phyloP scores from a whole-genome alignment of 2,888 invertebrate species.

The Ditylenchus weischeri region DNA sequence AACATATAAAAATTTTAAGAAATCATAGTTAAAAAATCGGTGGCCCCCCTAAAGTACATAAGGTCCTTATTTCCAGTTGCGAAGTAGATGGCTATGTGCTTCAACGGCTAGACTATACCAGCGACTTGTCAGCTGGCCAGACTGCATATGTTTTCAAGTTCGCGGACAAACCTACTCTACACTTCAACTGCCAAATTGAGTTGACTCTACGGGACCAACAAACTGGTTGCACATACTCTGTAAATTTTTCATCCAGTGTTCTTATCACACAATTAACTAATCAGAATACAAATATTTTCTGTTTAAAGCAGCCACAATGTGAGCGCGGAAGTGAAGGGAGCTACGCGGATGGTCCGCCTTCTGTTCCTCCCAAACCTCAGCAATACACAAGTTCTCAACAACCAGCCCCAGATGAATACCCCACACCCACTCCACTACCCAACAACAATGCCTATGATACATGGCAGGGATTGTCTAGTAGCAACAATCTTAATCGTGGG shows the following conservation, averaged over 20 bases:
- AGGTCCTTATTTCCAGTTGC: too few species aligned
- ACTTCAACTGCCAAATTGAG: constrained; percentile 58
- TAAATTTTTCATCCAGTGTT: constrained; percentile 21
- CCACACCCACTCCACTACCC: not conserved
- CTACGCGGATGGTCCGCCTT: constrained; percentile 11
- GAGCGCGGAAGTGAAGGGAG: constrained; percentile 1
- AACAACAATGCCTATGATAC: constrained; percentile 3
- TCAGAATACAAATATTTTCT: too few species aligned
- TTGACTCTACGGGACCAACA: constrained; percentile 39
- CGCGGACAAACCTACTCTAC: constrained; percentile 52
- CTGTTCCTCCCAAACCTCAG: not conserved
- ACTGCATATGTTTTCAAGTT: constrained; percentile 52
- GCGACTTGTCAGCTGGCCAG: constrained; percentile 54
- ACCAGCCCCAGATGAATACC: not conserved
- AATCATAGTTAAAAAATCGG: too few species aligned
- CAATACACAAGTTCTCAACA: constrained; percentile 5
- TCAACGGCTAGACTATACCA: constrained; percentile 50
- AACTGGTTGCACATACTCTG: constrained; percentile 27
- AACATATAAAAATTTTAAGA: too few species aligned
- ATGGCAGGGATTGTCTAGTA: not conserved
- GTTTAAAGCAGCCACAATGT: constrained; percentile 37
- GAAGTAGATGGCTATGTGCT: constrained; percentile 53
- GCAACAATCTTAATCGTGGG: too few species aligned
- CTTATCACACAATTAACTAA: not conserved
- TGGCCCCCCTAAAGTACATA: too few species aligned